Evolutionary conservation across 2,113 vertebrate genomes (phyloP), one percentile per base, ranked within the genome.

Genomic region (Galeopterus variegatus): DNA sequence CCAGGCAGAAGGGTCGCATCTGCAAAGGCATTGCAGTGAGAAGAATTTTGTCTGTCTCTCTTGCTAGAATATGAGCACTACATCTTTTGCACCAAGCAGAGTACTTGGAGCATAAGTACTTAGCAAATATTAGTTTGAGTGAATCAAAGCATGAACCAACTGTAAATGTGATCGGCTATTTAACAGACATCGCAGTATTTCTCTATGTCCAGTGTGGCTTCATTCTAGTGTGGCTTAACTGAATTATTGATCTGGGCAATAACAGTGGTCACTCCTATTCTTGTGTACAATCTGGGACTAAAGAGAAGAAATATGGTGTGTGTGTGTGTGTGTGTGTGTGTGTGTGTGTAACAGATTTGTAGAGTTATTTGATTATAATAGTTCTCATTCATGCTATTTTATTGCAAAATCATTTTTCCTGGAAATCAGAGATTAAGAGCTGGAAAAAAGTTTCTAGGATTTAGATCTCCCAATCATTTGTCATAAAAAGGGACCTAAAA

Each of bases 391-490:
- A 60, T 54, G 18, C 8, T 97, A 5, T 58, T 97, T 56, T 73
- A 83, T 28, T 26, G 73, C 28, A 56, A 73, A 89, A 64, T 87
- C 23, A 72, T 70, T 94, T 41, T 92, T 62, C 50, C 31, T 92
- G 19, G 23, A 60, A 97, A 79, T 89, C 67, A 82, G 26, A 90
- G 23, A 36, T 86, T 41, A 48, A 73, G 62, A 50, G 10, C 19
- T 75, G n/a, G 26, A 88, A 60, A 56, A 60, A 56, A 4, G 28
- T 0, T 4, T 64, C 36, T 93, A 19, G 64, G 52, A 58, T 64
- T 82, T 15, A 64, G 45, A 5, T 60, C 19, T n/a, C 45, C 33
- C 23, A 79, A n/a, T 1, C 11, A 26, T 90, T 41, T 52, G 33
- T 58, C 81, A 26, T 88, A 56, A 64, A 65, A 13, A 56, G 50